phyloP scores from a whole-genome alignment of 2,113 vertebrate genomes.

The Lophius piscatorius region DNA sequence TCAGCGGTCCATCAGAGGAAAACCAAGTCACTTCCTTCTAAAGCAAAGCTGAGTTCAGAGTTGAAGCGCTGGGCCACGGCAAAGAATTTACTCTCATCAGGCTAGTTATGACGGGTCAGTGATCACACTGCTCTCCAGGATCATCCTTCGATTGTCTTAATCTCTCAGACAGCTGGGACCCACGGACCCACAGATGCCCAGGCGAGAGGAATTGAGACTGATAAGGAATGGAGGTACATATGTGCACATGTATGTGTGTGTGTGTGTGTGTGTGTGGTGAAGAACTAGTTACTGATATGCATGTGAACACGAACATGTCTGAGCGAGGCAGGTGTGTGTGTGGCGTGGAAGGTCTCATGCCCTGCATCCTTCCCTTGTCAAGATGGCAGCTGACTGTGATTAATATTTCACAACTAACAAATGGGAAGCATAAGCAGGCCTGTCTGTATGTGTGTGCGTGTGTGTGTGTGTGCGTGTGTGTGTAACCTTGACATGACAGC shows the following conservation, averaged over 20 bases:
- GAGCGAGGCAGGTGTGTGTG: conserved; percentile 37
- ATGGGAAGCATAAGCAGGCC: conserved; percentile 63
- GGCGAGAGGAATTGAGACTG: conserved; percentile 48
- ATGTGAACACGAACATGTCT: conserved; percentile 27
- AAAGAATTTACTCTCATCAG: conserved; percentile 27
- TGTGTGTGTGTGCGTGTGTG: conserved; percentile 31
- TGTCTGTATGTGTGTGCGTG: conserved; percentile 33
- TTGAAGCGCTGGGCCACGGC: not conserved
- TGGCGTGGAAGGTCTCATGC: conserved; percentile 18
- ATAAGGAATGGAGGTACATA: conserved; percentile 8
- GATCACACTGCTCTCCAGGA: conserved; percentile 36
- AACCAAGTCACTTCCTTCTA: too few relatives aligned
- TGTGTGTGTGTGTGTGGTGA: conserved; percentile 8
- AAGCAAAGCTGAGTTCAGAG: too few relatives aligned
- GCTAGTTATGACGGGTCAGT: conserved; percentile 45
- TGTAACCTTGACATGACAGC: conserved; percentile 41
- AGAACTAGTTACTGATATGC: conserved; percentile 56
- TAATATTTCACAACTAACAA: conserved; percentile 81
- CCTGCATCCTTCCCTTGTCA: conserved; percentile 60
- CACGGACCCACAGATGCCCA: conserved; percentile 67
- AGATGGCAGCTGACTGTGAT: conserved; percentile 79
- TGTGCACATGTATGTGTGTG: conserved; percentile 13
- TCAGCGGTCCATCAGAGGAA: conserved; percentile 3
- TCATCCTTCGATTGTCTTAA: conserved; percentile 57
- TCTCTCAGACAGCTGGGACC: conserved; percentile 66